Base-by-base conservation (phyloP, 2,888 invertebrate species). In the Hecatera dysodea region DNA sequence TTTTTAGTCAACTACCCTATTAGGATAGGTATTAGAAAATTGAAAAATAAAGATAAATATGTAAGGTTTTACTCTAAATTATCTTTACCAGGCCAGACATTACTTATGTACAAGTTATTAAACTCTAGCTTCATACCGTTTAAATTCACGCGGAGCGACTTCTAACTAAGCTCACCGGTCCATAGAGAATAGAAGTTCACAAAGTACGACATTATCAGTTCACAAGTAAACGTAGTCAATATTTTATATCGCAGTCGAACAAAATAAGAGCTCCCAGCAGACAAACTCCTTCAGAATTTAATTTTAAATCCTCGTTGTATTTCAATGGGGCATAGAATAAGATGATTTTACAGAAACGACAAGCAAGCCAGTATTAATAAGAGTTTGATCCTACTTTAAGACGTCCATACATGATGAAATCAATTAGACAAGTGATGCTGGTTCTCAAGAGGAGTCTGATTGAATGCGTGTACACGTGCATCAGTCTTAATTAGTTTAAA, bases 251-350 rank as follows among this genome's bases (percentile, higher is more conserved):
- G 12, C 46, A 55, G 63, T 61, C 44, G 33, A 57, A 63, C 50
- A 71, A 78, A 71, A 78, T 65, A 78, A 73, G 52, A 66, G 27
- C 53, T 78, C 75, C 48, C 67, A 22, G 61, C 39, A 75, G 67
- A 67, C 56, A 57, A 70, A 71, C 68, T 81, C 67, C 67, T 80
- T 74, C 62, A 78, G 75, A 66, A 78, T 80, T 80, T 69, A 75
- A 80, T 80, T 80, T 80, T 67, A 73, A 80, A 73, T 76, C 65
- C 65, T 52, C 50, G 44, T 46, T 50, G 64, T 69, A 69, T 76
- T 80, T 78, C 75, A 75, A 77, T 61, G 48, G 67, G 33, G 0
- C 72, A 65, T n/a, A 44, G 72, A 72, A 0, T 56, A 27, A n/a
- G 0, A 17, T 65, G 15, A n/a, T 9, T 0, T 12, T 36, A 6